These are phyloP conservation scores for Cossypha niveicapilla DNA, from an alignment of 2,797 vertebrate species.

Conservation along the genomic window DNA sequence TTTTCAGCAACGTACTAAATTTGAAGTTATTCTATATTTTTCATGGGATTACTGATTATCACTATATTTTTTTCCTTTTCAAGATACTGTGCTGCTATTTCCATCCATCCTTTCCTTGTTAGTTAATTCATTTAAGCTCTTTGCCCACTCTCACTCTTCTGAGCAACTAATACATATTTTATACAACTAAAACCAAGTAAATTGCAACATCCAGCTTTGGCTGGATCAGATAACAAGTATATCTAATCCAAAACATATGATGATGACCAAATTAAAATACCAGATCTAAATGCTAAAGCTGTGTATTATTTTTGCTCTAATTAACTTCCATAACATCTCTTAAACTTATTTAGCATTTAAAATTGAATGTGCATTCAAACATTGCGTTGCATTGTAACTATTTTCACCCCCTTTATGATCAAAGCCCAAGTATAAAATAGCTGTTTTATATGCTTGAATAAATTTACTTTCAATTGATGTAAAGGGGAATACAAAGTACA, in stretches of 20 bases:
- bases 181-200: not conserved
- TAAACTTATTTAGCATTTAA: not conserved
- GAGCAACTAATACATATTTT: not conserved
- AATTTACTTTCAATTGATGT: not conserved
- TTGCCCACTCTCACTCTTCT: not conserved
- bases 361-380: not conserved
- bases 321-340: not conserved
- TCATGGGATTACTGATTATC: not conserved
- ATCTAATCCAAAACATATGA: not conserved
- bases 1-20: not conserved
- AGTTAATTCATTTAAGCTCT: not conserved
- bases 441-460: not conserved
- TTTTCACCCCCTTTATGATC: not conserved
- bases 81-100: not conserved
- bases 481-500: not conserved
- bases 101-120: not conserved
- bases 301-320: slow-evolving; percentile 1
- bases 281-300: not conserved
- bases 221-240: not conserved
- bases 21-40: not conserved
- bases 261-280: not conserved
- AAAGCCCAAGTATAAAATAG: not conserved
- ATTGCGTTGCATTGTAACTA: not conserved
- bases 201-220: not conserved
- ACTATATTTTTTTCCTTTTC: not conserved